Percentiles rank a stretch among this genome's conserved stretches.
Evolutionary conservation across 2,113 vertebrate genomes (phyloP).

Genomic region (Sylvia atricapilla): DNA sequence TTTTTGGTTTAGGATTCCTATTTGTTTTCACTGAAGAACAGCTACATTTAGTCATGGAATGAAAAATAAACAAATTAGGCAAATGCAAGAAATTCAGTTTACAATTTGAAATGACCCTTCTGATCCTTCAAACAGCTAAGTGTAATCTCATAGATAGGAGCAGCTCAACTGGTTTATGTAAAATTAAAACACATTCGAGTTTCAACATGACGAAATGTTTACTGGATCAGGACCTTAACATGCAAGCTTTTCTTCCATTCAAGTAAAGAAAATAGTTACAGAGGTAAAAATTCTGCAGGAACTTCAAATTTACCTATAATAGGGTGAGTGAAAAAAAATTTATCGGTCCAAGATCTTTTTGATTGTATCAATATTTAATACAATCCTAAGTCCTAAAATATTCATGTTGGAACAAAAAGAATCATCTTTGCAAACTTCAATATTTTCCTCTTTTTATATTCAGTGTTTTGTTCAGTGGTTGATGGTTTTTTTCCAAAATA

Average conservation of each 20-base stretch:
- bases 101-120: constrained; percentile 12
- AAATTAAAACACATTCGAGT: not conserved
- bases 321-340: not conserved
- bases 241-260: not conserved
- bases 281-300: constrained; percentile 13
- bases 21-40: constrained; percentile 67
- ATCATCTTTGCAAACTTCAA: constrained; percentile 73
- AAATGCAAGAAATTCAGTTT: constrained; percentile 26
- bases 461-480: not conserved
- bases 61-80: constrained; percentile 65
- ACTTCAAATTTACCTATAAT: constrained; percentile 34
- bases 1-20: constrained; percentile 54
- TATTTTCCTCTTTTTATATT: constrained; percentile 59
- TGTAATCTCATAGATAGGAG: not conserved
- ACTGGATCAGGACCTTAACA: not conserved
- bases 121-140: not conserved
- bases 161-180: not conserved
- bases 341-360: constrained; percentile 49
- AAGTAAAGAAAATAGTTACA: constrained; percentile 27
- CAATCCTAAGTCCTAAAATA: constrained; percentile 66
- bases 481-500: constrained; percentile 27
- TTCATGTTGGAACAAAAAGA: constrained; percentile 48
- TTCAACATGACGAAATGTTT: not conserved
- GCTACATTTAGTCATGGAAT: constrained; percentile 57
- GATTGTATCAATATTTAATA: constrained; percentile 71